phyloP scores from a whole-genome alignment of 2,888 invertebrate genomes.

The Scaptomyza reducta region DNA sequence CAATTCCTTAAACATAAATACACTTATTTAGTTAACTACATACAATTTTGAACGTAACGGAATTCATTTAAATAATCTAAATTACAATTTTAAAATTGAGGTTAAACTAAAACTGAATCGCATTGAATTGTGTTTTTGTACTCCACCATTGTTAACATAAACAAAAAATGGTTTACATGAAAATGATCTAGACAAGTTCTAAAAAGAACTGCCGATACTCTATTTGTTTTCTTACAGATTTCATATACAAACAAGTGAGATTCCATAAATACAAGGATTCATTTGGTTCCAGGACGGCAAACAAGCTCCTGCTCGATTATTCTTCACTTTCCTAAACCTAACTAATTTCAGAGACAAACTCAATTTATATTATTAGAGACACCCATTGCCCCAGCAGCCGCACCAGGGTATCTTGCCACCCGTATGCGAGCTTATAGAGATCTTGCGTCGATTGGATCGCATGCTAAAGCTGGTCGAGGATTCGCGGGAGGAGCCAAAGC shows the following conservation, averaged over 20 bases:
- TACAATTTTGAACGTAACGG: slow-evolving; percentile 37
- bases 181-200: not conserved
- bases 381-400: slow-evolving; percentile 84
- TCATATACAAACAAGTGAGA: slow-evolving; percentile 28
- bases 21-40: slow-evolving; percentile 28
- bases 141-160: slow-evolving; percentile 25
- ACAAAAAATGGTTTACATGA: slow-evolving; percentile 34
- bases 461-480: slow-evolving; percentile 84
- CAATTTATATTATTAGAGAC: slow-evolving; percentile 53
- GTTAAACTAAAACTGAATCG: slow-evolving; percentile 23
- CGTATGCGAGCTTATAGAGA: slow-evolving; percentile 83
- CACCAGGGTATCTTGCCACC: slow-evolving; percentile 85
- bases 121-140: slow-evolving; percentile 52
- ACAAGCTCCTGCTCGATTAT: slow-evolving; percentile 8
- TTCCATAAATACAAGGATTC: slow-evolving; percentile 32
- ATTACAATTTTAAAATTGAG: slow-evolving; percentile 7
- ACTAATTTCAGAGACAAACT: slow-evolving; percentile 5
- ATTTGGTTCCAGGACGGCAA: slow-evolving; percentile 54
- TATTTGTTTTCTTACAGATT: slow-evolving; percentile 25
- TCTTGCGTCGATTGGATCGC: slow-evolving; percentile 83
- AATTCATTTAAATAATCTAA: slow-evolving; percentile 36
- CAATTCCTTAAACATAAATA: slow-evolving; percentile 34
- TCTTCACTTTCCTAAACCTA: not conserved
- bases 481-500: slow-evolving; percentile 83
- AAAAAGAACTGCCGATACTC: not conserved